phyloP scores from a whole-genome alignment of 2,797 vertebrate genomes.

The Tauraco hartlaubi region DNA sequence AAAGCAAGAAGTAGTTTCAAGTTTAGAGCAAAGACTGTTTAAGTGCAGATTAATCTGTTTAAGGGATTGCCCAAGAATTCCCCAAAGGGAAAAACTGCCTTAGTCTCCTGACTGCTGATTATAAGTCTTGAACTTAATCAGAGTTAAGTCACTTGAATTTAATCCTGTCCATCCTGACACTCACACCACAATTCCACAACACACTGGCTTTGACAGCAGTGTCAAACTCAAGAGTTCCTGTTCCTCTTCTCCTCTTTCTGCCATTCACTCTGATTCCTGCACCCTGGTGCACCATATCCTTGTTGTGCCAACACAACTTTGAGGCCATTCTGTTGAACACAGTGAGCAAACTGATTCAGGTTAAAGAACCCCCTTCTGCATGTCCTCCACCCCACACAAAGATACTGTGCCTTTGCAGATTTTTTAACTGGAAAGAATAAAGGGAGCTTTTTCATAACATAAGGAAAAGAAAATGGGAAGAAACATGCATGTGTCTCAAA shows the following conservation, averaged over 20 bases:
- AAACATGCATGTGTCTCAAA: neutral
- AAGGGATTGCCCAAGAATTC: neutral
- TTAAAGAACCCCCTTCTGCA: neutral
- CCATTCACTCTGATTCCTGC: neutral
- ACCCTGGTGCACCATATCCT: neutral
- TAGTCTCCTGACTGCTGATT: neutral
- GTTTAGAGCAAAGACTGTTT: neutral
- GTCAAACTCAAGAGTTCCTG: neutral
- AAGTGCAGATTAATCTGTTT: neutral
- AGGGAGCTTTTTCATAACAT: neutral
- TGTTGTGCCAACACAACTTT: neutral
- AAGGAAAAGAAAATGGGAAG: neutral
- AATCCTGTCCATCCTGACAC: neutral
- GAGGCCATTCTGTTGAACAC: neutral
- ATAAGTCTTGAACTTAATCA: neutral
- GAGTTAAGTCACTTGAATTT: conserved; percentile 6
- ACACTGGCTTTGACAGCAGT: neutral
- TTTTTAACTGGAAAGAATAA: neutral
- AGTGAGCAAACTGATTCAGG: neutral
- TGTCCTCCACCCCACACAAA: neutral
- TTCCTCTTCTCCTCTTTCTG: neutral
- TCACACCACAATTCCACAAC: neutral
- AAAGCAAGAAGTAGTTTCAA: neutral
- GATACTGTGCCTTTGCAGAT: neutral
- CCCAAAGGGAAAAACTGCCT: neutral